phyloP scores from a whole-genome alignment of 2,113 vertebrate species.

The Pantherophis guttatus region DNA sequence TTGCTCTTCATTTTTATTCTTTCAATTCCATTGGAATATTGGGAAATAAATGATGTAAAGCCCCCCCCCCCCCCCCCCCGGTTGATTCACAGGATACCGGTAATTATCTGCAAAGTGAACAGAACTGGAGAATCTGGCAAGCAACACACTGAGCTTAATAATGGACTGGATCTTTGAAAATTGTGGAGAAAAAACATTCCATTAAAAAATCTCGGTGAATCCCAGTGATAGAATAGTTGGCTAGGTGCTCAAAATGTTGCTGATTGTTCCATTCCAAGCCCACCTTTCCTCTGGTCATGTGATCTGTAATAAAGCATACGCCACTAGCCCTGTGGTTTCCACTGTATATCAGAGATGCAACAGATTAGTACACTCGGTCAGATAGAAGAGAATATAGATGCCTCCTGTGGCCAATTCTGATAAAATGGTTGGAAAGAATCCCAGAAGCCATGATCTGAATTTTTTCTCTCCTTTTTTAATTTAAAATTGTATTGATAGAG shows the following conservation, averaged over 20 bases:
- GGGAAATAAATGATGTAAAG: not conserved
- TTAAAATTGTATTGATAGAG: not conserved
- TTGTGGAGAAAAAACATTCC: not conserved
- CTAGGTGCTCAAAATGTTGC: not conserved
- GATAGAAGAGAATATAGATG: not conserved
- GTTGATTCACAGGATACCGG: not conserved
- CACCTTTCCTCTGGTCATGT: not conserved
- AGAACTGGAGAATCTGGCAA: not conserved
- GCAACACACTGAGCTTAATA: not conserved
- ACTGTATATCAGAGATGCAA: not conserved
- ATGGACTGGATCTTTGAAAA: not conserved
- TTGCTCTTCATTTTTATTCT: not conserved
- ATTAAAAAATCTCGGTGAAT: not conserved
- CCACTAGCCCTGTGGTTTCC: not conserved
- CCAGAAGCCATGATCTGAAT: not conserved
- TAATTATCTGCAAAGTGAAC: not conserved
- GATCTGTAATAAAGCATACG: not conserved
- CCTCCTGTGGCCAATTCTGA: not conserved
- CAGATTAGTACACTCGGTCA: not conserved
- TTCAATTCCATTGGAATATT: not conserved
- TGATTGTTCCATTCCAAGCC: not conserved
- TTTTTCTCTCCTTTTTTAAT: not conserved
- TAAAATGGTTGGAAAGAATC: not conserved
- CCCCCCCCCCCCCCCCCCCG: fast-evolving
- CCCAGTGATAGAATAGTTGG: not conserved